Evolutionary conservation across 2,888 invertebrate genomes (phyloP).

Genomic region (Metallyticus violacea): DNA sequence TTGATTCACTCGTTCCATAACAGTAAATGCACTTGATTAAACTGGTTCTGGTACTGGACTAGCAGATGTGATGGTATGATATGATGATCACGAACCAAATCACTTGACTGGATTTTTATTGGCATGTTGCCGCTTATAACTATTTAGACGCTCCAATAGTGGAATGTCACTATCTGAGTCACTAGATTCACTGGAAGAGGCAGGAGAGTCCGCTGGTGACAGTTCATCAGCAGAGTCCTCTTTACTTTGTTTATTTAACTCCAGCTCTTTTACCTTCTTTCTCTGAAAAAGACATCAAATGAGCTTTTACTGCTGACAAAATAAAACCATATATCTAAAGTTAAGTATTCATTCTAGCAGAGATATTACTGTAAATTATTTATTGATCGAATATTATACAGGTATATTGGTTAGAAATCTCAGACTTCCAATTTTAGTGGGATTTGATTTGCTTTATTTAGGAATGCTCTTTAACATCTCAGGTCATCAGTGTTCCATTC

Average conservation of each 20-base stretch:
- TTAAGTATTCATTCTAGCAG: too few relatives aligned
- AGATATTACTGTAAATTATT: too few relatives aligned
- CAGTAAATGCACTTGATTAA: not conserved
- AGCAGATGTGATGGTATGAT: not conserved
- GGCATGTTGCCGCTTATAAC: not conserved
- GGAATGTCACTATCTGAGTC: constrained; percentile 36
- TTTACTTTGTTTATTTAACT: not conserved
- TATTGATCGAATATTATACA: too few relatives aligned
- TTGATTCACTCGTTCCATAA: not conserved
- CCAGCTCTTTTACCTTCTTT: not conserved
- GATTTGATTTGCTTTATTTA: too few relatives aligned
- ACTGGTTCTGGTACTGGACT: not conserved
- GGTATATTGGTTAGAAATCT: too few relatives aligned
- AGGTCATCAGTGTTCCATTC: too few relatives aligned
- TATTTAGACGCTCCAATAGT: constrained; percentile 18
- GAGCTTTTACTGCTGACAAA: not conserved
- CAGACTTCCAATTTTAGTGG: too few relatives aligned
- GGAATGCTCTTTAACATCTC: too few relatives aligned
- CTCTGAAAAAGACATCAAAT: not conserved
- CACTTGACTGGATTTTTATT: not conserved
- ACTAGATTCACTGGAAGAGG: constrained; percentile 33
- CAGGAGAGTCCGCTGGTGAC: constrained; percentile 35
- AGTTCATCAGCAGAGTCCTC: constrained; percentile 34
- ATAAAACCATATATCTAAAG: too few relatives aligned
- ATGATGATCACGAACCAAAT: not conserved